phyloP scores from a whole-genome alignment of 2,113 vertebrate species.

The Brachyhypopomus gauderio region DNA sequence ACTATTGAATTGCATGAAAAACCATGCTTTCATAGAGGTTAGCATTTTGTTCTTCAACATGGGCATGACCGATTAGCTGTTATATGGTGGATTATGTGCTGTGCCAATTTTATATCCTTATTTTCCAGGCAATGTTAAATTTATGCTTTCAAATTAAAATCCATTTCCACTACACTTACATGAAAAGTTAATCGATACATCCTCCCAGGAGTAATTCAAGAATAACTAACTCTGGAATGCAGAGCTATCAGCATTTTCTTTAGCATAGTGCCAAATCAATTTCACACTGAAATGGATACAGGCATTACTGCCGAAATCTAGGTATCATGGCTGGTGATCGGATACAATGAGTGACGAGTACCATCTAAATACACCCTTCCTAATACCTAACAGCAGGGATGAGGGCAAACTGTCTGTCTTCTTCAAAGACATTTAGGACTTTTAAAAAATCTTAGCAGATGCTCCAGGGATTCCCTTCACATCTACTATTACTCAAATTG shows the following conservation, averaged over 20 bases:
- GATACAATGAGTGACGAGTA: not conserved
- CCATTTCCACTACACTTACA: no score
- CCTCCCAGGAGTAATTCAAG: no score
- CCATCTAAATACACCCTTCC: not conserved
- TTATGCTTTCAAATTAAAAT: no score
- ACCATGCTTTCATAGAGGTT: no score
- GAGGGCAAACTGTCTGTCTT: not conserved
- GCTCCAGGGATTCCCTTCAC: constrained; percentile 2
- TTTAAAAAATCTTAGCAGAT: constrained; percentile 23
- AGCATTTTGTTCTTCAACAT: no score
- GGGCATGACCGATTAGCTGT: no score
- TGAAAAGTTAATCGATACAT: no score
- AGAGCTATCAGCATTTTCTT: not conserved
- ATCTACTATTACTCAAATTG: constrained; percentile 35
- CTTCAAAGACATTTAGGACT: not conserved
- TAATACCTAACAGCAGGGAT: not conserved
- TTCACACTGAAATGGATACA: not conserved
- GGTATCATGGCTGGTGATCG: no score
- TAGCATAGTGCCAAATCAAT: not conserved
- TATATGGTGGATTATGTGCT: no score
- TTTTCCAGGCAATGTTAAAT: no score
- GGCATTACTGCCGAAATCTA: not conserved
- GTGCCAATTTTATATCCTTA: no score
- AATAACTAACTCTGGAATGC: no score
- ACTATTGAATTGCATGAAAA: not conserved